Conservation (phyloP, 2,797 vertebrate species). For the Cryptoblepharus egeriae region DNA sequence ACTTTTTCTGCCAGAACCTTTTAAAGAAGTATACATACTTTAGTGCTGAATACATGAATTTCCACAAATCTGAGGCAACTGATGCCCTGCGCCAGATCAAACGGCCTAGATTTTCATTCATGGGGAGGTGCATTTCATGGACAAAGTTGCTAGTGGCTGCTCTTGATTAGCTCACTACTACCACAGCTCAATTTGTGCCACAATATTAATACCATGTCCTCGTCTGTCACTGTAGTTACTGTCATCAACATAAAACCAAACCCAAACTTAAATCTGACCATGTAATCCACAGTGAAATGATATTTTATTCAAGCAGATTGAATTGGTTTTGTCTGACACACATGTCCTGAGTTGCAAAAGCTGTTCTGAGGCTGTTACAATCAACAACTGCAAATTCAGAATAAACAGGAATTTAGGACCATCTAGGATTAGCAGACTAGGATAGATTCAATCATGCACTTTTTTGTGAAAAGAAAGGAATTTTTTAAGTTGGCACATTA, state of each 20-base stretch:
- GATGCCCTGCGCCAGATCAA: neutral
- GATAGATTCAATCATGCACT: neutral
- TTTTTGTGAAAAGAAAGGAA: neutral
- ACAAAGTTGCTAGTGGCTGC: neutral
- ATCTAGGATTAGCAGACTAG: neutral
- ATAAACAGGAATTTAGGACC: no score
- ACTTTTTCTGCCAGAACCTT: slow-evolving; percentile 95
- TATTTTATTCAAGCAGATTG: neutral
- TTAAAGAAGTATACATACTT: slow-evolving; percentile 38
- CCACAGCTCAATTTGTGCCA: neutral
- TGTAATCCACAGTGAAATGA: neutral
- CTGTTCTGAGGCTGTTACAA: neutral
- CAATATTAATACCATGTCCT: neutral
- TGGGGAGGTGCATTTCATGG: neutral
- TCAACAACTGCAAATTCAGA: neutral
- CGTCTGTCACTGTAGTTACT: neutral
- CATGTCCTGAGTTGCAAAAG: neutral
- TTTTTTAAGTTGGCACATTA: neutral
- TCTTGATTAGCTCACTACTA: neutral
- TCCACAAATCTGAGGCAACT: neutral
- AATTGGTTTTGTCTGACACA: neutral
- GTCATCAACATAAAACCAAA: neutral
- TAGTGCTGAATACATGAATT: neutral
- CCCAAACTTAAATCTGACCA: no score
- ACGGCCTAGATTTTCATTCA: neutral